Conservation (phyloP, 92 coral and sea anemone species). For the Scolanthus callimorphus region DNA sequence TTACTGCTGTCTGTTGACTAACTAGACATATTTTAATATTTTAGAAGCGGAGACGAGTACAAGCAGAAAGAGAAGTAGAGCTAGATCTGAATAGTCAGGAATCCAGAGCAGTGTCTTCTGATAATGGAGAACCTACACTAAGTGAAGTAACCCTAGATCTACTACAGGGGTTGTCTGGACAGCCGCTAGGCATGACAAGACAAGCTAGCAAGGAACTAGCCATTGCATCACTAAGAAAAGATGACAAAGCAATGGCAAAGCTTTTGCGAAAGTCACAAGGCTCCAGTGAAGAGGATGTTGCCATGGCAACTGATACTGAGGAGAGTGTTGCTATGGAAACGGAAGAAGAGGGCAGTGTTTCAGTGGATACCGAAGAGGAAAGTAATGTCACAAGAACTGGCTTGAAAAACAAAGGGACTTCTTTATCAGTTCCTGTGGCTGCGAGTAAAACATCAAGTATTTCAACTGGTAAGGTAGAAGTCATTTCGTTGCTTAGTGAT, state of each 20-base stretch:
- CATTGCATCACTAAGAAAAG: not conserved
- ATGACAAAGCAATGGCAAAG: no score
- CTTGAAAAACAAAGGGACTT: not conserved
- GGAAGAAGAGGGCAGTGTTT: not conserved
- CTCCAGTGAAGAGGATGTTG: not conserved
- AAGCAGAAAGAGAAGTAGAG: not conserved
- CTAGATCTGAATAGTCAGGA: not conserved
- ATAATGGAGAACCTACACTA: no score
- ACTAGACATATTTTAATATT: no score
- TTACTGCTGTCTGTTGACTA: no score
- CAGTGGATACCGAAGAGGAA: not conserved
- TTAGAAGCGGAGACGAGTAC: no score
- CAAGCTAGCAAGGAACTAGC: constrained; percentile 79
- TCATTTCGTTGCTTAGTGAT: constrained; percentile 21
- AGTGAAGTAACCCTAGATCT: not conserved
- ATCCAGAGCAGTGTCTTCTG: no score
- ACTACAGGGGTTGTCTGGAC: not conserved
- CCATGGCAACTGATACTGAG: not conserved
- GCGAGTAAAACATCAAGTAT: not conserved
- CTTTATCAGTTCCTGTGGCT: not conserved
- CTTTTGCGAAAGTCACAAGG: no score
- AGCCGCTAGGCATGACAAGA: constrained; percentile 62
- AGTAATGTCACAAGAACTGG: not conserved
- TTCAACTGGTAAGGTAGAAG: not conserved
- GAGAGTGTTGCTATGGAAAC: not conserved